Evolutionary conservation across 2,888 invertebrate genomes (phyloP), one percentile per base, ranked within the genome.

Genomic region (Allolobophora icterica): DNA sequence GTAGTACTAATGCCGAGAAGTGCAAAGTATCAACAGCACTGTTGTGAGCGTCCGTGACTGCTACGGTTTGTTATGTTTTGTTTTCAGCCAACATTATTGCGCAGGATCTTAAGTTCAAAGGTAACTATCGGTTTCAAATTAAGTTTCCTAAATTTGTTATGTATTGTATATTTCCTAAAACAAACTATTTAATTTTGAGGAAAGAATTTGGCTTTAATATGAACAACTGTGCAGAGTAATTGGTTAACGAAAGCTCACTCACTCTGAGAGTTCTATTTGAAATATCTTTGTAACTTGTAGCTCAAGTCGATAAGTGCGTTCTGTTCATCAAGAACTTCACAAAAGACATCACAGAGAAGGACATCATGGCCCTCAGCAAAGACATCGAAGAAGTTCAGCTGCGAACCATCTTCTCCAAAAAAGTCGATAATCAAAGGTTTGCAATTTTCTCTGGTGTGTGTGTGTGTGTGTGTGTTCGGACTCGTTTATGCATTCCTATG

Each of bases 271-370:
- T 71, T 71, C 71, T 71, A n/a, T 71, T 71, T n/a, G 30, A 71
- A 52, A 71, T 71, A n/a, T 71, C 8, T 71, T 30, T 71, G 30
- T 2, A 71, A 30, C n/a, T 30, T 35, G 33, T 38, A 87, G 87
- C 5, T 0, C 21, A 34, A 21, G 87, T 87, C n/a, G 87, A 87
- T 35, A 87, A 87, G 87, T 87, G 34, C 35, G 8, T 35, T 21
- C 87, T 87, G 30, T 87, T 87, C 87, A 35, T 87, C 21, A 87
- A 87, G 38, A 87, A 87, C 24, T 87, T 87, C 38, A 38, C 34
- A 8, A 87, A 34, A 34, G 87, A 87, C 8, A 35, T 87, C 1
- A 87, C 35, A 24, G 87, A 87, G 35, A 87, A 87, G 17, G 87
- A 87, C 21, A 34, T 87, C 5, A 15, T 24, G 38, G 87, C 34